phyloP scores from a whole-genome alignment of 2,113 vertebrate genomes.

The Rhinolophus sinicus region DNA sequence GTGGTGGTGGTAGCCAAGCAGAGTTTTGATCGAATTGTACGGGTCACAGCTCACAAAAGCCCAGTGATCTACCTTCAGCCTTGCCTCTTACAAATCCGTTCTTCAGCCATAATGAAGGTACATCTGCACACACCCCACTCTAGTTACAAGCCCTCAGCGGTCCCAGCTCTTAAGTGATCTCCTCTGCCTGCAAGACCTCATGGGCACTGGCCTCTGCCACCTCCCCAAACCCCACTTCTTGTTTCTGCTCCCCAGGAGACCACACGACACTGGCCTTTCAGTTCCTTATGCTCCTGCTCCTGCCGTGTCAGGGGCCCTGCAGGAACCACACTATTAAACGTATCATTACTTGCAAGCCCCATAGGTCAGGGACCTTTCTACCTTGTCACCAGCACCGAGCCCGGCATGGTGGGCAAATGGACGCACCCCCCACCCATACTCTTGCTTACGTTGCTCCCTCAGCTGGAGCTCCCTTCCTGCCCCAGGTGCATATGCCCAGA shows the following conservation, averaged over 20 bases:
- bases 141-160: neutral
- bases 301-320: neutral
- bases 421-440: neutral
- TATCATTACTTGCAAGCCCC: neutral
- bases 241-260: neutral
- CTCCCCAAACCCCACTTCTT: neutral
- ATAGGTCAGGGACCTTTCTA: neutral
- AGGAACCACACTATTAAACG: neutral
- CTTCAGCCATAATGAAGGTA: neutral
- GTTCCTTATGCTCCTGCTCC: neutral
- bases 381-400: too few relatives aligned
- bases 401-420: fast-evolving
- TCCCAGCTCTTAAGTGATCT: fast-evolving
- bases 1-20: neutral
- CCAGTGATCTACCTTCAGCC: neutral
- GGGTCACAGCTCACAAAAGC: neutral
- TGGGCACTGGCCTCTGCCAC: fast-evolving
- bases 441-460: fast-evolving
- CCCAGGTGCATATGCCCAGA: neutral
- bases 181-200: neutral
- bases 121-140: fast-evolving
- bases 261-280: neutral
- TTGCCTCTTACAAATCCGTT: neutral
- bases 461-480: neutral
- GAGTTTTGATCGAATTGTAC: neutral